phyloP scores from a whole-genome alignment of 2,113 vertebrate species.

The Heliornis fulica region DNA sequence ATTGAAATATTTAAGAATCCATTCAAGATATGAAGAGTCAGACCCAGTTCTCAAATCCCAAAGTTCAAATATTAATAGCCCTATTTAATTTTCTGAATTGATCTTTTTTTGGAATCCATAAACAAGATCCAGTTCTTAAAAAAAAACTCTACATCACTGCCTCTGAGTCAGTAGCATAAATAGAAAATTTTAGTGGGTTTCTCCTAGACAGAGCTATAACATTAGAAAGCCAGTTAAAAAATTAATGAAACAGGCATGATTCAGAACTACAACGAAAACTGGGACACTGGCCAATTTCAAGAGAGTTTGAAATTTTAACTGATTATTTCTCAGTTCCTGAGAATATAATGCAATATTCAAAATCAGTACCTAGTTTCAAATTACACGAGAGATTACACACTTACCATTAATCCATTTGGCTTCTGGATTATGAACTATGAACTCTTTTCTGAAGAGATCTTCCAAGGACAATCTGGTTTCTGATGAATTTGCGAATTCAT shows the following conservation, averaged over 20 bases:
- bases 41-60: background rate
- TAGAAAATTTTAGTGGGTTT: background rate
- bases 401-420: conserved; percentile 94
- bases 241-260: background rate
- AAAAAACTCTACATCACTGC: background rate
- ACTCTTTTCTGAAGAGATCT: conserved; percentile 91
- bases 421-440: conserved; percentile 87
- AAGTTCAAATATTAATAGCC: background rate
- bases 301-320: background rate
- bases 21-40: background rate
- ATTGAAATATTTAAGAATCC: background rate
- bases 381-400: background rate
- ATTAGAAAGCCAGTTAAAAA: conserved; percentile 36
- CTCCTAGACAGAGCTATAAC: background rate
- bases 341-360: background rate
- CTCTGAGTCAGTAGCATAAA: background rate
- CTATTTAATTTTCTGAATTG: background rate
- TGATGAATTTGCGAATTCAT: conserved; percentile 85
- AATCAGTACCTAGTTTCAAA: background rate
- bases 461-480: conserved; percentile 91
- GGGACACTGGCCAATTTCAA: background rate
- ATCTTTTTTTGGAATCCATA: background rate
- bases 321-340: background rate
- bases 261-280: background rate
- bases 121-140: background rate